phyloP scores from a whole-genome alignment of 2,888 invertebrate species.

The Diachrysia chrysitis region DNA sequence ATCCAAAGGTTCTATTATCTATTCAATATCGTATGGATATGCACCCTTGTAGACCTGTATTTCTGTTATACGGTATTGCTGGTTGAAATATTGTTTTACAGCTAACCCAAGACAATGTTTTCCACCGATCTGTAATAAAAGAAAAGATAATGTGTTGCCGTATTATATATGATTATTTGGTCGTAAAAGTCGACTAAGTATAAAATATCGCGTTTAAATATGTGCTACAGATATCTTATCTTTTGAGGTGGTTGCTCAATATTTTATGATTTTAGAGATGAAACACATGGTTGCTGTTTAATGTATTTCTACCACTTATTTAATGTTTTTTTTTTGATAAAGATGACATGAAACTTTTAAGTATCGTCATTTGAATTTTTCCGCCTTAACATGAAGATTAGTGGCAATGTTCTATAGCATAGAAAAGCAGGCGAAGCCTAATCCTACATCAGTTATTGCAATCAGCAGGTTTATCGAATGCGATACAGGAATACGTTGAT shows the following conservation, averaged over 20 bases:
- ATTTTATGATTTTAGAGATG: neutral
- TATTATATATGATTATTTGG: neutral
- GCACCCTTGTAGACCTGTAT: slow-evolving; percentile 7
- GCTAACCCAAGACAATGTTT: neutral
- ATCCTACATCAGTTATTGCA: neutral
- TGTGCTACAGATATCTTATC: neutral
- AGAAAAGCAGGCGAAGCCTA: neutral
- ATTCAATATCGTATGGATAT: slow-evolving; percentile 50
- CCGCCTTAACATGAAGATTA: too few species aligned
- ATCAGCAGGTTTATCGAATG: slow-evolving; percentile 14
- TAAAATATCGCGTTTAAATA: neutral
- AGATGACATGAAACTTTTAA: neutral
- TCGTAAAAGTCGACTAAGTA: neutral
- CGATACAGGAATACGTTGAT: slow-evolving; percentile 36
- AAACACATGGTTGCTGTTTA: neutral
- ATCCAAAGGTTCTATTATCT: slow-evolving; percentile 65
- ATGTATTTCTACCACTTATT: neutral
- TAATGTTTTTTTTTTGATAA: neutral
- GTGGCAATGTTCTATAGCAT: neutral
- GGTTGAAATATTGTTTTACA: slow-evolving; percentile 6
- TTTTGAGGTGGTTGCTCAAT: neutral
- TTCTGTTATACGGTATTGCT: slow-evolving; percentile 14
- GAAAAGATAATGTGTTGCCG: neutral
- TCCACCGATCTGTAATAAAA: neutral
- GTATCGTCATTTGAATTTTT: too few species aligned